phyloP scores from a whole-genome alignment of 2,113 vertebrate genomes.

The Hirundichthys speculiger region DNA sequence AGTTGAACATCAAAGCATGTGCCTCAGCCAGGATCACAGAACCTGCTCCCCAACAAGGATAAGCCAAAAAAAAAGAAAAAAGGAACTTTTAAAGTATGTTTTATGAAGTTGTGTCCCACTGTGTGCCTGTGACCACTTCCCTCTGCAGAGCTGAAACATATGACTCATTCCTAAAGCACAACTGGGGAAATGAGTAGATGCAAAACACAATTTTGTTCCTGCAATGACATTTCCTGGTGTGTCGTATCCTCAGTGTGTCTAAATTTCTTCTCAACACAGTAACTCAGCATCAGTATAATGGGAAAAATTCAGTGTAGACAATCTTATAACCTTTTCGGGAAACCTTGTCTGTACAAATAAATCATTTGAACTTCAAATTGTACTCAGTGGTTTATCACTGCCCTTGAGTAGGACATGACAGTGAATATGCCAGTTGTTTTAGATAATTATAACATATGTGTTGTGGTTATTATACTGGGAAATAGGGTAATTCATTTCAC shows the following conservation, averaged over 20 bases:
- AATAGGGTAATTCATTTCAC: too few species aligned
- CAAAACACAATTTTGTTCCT: background rate
- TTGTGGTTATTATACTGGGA: too few species aligned
- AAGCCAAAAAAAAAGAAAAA: slow-evolving; percentile 1
- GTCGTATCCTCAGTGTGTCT: background rate
- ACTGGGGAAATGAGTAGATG: background rate
- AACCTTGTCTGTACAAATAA: slow-evolving; percentile 1
- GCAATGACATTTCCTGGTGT: background rate
- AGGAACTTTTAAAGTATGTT: slow-evolving; percentile 17
- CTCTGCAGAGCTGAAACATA: slow-evolving; percentile 24
- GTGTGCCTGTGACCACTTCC: background rate
- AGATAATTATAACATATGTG: slow-evolving; percentile 9
- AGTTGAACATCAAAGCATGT: slow-evolving; percentile 50
- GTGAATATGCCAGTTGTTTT: slow-evolving; percentile 27
- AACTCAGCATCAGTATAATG: background rate
- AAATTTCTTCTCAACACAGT: background rate
- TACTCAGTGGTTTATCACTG: slow-evolving; percentile 14
- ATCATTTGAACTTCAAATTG: background rate
- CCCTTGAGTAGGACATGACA: slow-evolving; percentile 11
- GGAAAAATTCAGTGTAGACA: slow-evolving; percentile 8
- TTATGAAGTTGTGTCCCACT: background rate
- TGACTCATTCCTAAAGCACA: background rate
- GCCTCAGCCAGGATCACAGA: slow-evolving; percentile 55
- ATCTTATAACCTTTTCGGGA: slow-evolving; percentile 11
- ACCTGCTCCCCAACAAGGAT: slow-evolving; percentile 29